Percentiles rank a stretch among this genome's conserved stretches.
Conservation (phyloP, 1,140 invertebrate species). For the Eumaeus atala region DNA sequence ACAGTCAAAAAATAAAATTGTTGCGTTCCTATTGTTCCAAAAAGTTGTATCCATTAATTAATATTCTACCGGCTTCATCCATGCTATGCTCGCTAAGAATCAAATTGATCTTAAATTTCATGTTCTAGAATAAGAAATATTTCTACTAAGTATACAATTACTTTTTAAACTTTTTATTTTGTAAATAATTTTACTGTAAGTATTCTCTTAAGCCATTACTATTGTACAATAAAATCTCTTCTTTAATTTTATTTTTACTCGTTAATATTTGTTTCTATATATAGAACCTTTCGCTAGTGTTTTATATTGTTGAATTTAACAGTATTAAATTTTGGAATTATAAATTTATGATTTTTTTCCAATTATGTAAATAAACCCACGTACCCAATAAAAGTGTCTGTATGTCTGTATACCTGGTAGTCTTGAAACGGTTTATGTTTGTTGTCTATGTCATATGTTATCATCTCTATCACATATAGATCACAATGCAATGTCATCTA, state of each 20-base stretch:
- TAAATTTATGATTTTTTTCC: conserved; percentile 20
- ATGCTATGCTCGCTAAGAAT: not conserved
- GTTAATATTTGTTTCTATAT: conserved; percentile 45
- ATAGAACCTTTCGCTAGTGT: conserved; percentile 40
- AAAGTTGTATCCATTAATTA: not conserved
- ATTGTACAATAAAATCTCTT: conserved; percentile 4
- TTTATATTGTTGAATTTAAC: conserved; percentile 70
- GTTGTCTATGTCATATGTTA: too few relatives aligned
- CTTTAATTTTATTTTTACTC: conserved; percentile 44
- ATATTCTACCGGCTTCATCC: not conserved
- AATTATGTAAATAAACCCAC: too few relatives aligned
- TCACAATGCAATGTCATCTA: too few relatives aligned
- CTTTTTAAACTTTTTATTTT: not conserved
- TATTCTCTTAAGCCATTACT: not conserved
- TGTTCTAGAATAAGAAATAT: not conserved
- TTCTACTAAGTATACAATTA: not conserved
- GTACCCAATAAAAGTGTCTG: too few relatives aligned
- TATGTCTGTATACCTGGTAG: too few relatives aligned
- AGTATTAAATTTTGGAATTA: conserved; percentile 58
- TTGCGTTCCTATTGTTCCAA: not conserved
- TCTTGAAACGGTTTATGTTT: too few relatives aligned
- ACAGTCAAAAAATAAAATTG: not conserved
- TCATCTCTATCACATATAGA: too few relatives aligned
- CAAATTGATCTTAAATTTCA: not conserved
- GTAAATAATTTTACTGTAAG: conserved; percentile 7